These are phyloP conservation scores for Himalopsyche tibetana DNA, from an alignment of 2,888 invertebrate genomes.

Conservation along the genomic window DNA sequence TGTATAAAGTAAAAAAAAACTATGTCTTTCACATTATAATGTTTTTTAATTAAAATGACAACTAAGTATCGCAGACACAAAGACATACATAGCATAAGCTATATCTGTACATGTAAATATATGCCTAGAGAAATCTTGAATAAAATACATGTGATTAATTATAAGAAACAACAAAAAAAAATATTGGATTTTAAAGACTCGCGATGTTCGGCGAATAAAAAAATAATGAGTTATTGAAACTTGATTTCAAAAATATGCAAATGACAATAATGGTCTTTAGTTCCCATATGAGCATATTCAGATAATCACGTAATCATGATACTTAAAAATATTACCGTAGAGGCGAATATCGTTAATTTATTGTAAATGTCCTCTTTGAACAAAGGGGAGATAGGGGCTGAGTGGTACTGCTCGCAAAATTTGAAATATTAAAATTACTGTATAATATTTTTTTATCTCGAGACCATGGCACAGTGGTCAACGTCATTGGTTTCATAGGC, in stretches of 20 bases:
- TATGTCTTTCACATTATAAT: too few relatives aligned
- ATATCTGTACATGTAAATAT: background rate
- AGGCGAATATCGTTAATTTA: constrained; percentile 24
- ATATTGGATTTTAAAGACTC: constrained; percentile 28
- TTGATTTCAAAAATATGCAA: constrained; percentile 42
- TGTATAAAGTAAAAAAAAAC: too few relatives aligned
- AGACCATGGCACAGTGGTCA: too few relatives aligned
- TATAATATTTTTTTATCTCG: too few relatives aligned
- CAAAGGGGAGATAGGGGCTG: background rate
- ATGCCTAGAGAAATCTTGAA: constrained; percentile 33
- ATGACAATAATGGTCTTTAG: constrained; percentile 30
- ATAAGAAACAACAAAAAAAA: constrained; percentile 7
- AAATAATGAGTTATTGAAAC: constrained; percentile 43
- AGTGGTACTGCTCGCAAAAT: background rate
- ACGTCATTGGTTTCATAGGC: too few relatives aligned
- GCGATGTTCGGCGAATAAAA: constrained; percentile 32
- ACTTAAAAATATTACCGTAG: constrained; percentile 28
- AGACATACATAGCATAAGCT: too few relatives aligned
- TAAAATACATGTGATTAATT: constrained; percentile 31
- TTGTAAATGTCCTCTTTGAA: constrained; percentile 28
- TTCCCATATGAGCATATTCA: constrained; percentile 36
- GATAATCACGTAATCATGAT: constrained; percentile 36
- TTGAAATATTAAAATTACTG: too few relatives aligned
- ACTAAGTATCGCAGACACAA: too few relatives aligned
- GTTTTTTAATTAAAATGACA: too few relatives aligned